These are phyloP conservation scores for Anolis carolinensis DNA, from an alignment of 2,113 vertebrate genomes.

Conservation along the genomic window DNA sequence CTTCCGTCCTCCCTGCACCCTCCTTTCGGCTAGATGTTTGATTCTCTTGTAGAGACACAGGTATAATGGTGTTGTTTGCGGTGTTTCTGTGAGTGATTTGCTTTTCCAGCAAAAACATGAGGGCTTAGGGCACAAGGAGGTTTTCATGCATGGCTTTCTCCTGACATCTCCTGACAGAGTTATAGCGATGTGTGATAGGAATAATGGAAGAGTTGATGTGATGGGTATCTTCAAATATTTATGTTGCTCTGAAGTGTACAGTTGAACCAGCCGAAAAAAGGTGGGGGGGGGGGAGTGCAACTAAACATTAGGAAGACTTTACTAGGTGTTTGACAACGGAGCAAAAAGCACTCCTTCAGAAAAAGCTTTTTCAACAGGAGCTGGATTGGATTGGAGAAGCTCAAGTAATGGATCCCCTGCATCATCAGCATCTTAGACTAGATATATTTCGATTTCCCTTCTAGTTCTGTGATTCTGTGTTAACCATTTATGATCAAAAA, in stretches of 20 bases:
- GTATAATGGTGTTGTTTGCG: neutral
- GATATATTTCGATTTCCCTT: neutral
- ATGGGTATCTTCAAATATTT: neutral
- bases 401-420: neutral
- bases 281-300: neutral
- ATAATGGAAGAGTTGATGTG: neutral
- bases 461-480: neutral
- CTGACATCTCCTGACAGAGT: neutral
- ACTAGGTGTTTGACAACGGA: neutral
- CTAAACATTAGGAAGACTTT: neutral
- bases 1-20: neutral
- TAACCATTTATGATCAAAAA: neutral
- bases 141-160: neutral
- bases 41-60: neutral
- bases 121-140: neutral
- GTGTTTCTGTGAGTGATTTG: neutral
- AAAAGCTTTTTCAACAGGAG: neutral
- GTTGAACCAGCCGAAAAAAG: neutral
- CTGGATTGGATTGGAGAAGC: neutral
- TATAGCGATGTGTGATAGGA: neutral
- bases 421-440: neutral
- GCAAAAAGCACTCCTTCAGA: neutral
- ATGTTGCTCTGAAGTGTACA: neutral
- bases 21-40: neutral
- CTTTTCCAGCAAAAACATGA: neutral